These are phyloP conservation scores for Glareola pratincola DNA, from an alignment of 2,113 vertebrate species.

Conservation along the genomic window DNA sequence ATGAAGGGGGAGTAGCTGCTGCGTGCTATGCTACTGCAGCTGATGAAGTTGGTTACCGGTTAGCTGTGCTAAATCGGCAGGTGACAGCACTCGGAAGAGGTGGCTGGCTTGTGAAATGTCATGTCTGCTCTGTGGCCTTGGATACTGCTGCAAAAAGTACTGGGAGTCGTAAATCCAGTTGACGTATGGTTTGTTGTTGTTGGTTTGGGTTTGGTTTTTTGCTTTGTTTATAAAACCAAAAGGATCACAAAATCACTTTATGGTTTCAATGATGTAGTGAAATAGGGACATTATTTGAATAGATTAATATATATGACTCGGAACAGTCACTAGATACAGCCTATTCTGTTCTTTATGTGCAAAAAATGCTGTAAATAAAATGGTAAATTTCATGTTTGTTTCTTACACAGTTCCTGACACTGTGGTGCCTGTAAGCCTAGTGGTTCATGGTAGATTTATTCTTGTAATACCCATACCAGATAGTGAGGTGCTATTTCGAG, in stretches of 20 bases:
- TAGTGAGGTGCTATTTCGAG: background rate
- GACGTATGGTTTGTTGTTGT: background rate
- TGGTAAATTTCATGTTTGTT: background rate
- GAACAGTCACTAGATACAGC: background rate
- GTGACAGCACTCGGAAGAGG: background rate
- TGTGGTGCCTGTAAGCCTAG: background rate
- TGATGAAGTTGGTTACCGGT: background rate
- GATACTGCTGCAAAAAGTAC: background rate
- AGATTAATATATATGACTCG: background rate
- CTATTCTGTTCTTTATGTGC: background rate
- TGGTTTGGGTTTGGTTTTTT: background rate
- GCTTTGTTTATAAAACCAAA: background rate
- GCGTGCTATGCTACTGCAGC: background rate
- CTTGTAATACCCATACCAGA: background rate
- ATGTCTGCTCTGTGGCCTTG: background rate
- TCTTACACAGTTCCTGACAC: accelerated
- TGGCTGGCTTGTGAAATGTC: background rate
- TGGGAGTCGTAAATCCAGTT: background rate
- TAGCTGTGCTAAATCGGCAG: background rate
- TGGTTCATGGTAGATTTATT: background rate
- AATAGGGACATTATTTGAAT: background rate
- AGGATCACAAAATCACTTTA: background rate
- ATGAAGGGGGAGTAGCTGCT: background rate
- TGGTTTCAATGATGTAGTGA: background rate
- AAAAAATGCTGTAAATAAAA: background rate